These are phyloP conservation scores for Sclerodermus sp. DNA, from an alignment of 2,888 invertebrate genomes.

Conservation along the genomic window DNA sequence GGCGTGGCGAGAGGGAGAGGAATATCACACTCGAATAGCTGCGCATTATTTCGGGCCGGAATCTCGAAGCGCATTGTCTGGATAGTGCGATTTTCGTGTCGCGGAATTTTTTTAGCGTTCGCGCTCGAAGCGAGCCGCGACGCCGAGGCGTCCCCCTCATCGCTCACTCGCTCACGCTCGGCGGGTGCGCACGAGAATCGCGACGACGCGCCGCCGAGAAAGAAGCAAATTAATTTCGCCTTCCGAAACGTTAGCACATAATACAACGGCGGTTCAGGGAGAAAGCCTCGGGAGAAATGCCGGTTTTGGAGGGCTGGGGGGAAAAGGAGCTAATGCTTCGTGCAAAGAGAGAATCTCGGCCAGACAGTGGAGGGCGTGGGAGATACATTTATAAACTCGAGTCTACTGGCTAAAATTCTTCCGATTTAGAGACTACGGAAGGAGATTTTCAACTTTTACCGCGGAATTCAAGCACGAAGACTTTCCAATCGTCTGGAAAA, in stretches of 20 bases:
- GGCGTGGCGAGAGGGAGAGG: too few relatives aligned
- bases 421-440: constrained; percentile 45
- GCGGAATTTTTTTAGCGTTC: background rate
- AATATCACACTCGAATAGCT: too few relatives aligned
- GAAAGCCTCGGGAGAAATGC: constrained; percentile 9
- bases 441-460: too few relatives aligned
- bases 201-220: constrained; percentile 17
- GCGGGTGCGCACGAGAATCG: background rate
- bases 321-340: too few relatives aligned
- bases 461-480: too few relatives aligned
- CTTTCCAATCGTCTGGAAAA: too few relatives aligned
- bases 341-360: constrained; percentile 35
- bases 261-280: constrained; percentile 21
- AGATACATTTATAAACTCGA: constrained; percentile 52
- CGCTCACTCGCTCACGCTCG: background rate
- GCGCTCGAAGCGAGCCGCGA: too few relatives aligned
- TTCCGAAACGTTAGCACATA: constrained; percentile 36
- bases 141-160: background rate
- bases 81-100: background rate
- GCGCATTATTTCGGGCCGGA: too few relatives aligned
- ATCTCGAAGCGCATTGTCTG: too few relatives aligned
- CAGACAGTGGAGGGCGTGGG: constrained; percentile 52
- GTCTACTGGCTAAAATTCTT: constrained; percentile 37
- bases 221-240: constrained; percentile 38
- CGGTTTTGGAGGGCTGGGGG: background rate